These are phyloP conservation scores for Lepetodrilus schrolli DNA, from an alignment of 2,888 invertebrate genomes.

Conservation along the genomic window DNA sequence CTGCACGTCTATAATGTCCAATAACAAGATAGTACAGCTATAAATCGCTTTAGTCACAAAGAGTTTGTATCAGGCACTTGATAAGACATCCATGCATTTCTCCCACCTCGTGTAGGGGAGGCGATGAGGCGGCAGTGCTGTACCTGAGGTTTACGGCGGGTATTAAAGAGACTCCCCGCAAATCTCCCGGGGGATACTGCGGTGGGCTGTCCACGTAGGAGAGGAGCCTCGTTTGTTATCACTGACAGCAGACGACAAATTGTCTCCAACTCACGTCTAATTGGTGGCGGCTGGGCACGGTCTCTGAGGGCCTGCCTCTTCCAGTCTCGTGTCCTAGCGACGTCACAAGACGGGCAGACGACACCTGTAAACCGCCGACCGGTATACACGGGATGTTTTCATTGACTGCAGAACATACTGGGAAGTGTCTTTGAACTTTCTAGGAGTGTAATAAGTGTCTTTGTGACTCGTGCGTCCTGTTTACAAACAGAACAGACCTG, in stretches of 20 bases:
- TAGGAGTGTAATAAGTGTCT: not conserved
- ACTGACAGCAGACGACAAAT: conserved; percentile 22
- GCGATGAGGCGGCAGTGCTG: not conserved
- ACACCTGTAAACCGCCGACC: not conserved
- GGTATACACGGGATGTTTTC: conserved; percentile 14
- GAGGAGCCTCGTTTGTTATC: not conserved
- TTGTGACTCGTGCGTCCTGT: conserved; percentile 2
- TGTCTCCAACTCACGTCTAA: conserved; percentile 21
- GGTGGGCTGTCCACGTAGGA: not conserved
- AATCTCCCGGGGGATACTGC: not conserved
- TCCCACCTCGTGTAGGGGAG: not conserved
- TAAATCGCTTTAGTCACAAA: conserved; percentile 19
- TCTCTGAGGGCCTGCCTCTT: not conserved
- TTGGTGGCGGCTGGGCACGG: conserved; percentile 7
- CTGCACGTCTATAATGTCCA: not conserved
- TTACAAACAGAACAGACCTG: not conserved
- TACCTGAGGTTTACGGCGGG: not conserved
- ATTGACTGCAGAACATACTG: conserved; percentile 10
- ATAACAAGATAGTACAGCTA: not conserved
- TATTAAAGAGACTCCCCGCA: not conserved
- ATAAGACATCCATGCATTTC: conserved; percentile 17
- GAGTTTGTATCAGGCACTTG: not conserved
- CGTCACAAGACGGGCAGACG: not conserved
- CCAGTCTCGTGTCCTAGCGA: conserved; percentile 5
- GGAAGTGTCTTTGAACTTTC: not conserved